Conservation (phyloP, 2,797 vertebrate species). For the Paguma larvata region DNA sequence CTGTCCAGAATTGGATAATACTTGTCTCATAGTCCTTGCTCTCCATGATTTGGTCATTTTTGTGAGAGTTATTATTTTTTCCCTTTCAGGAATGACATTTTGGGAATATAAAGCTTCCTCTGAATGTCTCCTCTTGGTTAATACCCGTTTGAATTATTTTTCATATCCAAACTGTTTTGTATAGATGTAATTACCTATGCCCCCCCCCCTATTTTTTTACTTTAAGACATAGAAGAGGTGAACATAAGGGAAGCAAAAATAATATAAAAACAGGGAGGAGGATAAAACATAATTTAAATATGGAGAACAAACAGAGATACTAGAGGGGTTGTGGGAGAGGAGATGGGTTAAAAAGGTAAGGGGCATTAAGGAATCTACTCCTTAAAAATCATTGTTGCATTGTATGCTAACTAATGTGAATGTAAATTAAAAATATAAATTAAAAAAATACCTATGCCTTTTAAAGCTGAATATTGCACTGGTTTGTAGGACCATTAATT, state of each 20-base stretch:
- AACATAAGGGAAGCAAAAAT: too few species aligned
- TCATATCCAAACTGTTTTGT: constrained; percentile 32
- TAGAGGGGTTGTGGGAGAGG: too few species aligned
- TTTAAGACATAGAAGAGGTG: too few species aligned
- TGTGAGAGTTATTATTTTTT: neutral
- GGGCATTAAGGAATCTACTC: too few species aligned
- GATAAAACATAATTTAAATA: too few species aligned
- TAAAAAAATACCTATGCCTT: neutral
- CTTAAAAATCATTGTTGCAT: too few species aligned
- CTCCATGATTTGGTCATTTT: neutral
- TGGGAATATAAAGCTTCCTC: neutral
- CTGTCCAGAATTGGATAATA: neutral
- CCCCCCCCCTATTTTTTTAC: neutral
- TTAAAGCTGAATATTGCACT: constrained; percentile 19
- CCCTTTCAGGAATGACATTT: constrained; percentile 26
- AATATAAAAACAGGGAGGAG: too few species aligned
- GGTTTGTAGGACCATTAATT: constrained; percentile 1
- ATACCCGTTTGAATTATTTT: constrained; percentile 13
- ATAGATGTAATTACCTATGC: neutral
- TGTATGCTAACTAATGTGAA: too few species aligned
- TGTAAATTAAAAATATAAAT: too few species aligned
- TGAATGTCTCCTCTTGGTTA: constrained; percentile 32
- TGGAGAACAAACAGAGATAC: too few species aligned
- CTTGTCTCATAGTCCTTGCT: neutral
- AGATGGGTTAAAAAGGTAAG: too few species aligned